phyloP scores from a whole-genome alignment of 2,113 vertebrate species.

The Motacilla tschutschensis region DNA sequence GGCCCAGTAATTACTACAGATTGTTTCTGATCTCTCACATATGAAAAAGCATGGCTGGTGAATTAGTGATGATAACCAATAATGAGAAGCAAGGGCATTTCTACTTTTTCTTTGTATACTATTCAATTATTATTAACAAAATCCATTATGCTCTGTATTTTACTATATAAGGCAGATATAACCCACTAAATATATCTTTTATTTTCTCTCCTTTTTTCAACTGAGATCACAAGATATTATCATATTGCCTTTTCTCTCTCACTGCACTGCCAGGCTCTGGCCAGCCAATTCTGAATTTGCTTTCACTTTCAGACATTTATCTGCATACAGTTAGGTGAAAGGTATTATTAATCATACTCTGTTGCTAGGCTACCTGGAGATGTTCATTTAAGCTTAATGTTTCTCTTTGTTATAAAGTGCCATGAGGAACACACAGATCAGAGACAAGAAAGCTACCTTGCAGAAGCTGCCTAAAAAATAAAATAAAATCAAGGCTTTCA shows the following conservation, averaged over 20 bases:
- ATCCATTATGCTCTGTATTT: slow-evolving; percentile 1
- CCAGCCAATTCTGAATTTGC: slow-evolving; percentile 62
- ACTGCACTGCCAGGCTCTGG: slow-evolving; percentile 36
- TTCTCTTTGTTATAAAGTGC: slow-evolving; percentile 67
- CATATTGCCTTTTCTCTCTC: slow-evolving; percentile 26
- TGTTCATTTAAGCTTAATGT: slow-evolving; percentile 73
- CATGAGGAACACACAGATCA: slow-evolving; percentile 49
- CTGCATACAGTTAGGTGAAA: slow-evolving; percentile 66
- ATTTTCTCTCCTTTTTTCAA: slow-evolving; percentile 9
- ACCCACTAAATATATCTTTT: slow-evolving; percentile 6
- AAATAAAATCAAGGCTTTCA: neutral
- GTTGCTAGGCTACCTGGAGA: slow-evolving; percentile 77
- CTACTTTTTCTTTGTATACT: neutral
- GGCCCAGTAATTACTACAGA: slow-evolving; percentile 37
- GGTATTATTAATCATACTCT: slow-evolving; percentile 77
- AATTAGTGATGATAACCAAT: slow-evolving; percentile 27
- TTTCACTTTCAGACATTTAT: slow-evolving; percentile 69
- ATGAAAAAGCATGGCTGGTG: slow-evolving; percentile 3
- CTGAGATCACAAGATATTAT: slow-evolving; percentile 51
- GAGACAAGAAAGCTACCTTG: slow-evolving; percentile 62
- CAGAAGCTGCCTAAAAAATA: slow-evolving; percentile 18
- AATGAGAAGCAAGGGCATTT: slow-evolving; percentile 19
- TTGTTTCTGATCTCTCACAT: slow-evolving; percentile 53
- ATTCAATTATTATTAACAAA: slow-evolving; percentile 22
- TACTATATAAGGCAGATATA: neutral